phyloP scores from a whole-genome alignment of 1,140 invertebrate species.

The Drosophila neocordata region DNA sequence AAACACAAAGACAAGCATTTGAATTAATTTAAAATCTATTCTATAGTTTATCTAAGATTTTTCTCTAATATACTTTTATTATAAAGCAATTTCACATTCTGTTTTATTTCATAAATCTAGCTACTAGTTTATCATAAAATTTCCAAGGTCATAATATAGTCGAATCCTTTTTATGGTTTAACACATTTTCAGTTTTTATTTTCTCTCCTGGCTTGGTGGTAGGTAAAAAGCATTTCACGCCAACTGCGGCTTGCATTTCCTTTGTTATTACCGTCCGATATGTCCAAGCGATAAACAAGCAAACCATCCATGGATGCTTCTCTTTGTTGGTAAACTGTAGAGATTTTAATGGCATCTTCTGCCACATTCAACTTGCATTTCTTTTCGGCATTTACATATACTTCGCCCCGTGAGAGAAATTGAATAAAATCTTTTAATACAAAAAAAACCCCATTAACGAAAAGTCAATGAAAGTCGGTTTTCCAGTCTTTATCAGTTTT shows the following conservation, averaged over 20 bases:
- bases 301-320: slow-evolving; percentile 20
- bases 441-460: not conserved
- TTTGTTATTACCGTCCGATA: slow-evolving; percentile 33
- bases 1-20: no score
- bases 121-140: no score
- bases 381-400: not conserved
- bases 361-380: not conserved
- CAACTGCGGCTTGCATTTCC: slow-evolving; percentile 25
- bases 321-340: not conserved
- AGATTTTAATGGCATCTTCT: not conserved
- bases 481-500: not conserved
- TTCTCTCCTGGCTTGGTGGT: not conserved
- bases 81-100: no score
- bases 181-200: not conserved
- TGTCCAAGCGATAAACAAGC: slow-evolving; percentile 35
- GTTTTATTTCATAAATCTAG: no score
- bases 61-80: no score
- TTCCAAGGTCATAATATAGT: no score
- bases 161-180: no score
- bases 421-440: not conserved
- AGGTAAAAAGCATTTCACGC: slow-evolving; percentile 37
- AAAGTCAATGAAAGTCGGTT: not conserved
- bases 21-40: no score
- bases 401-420: not conserved
- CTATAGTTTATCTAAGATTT: no score